Base-by-base conservation (phyloP, 2,888 invertebrate genomes). In the Pseudococcus viburni region DNA sequence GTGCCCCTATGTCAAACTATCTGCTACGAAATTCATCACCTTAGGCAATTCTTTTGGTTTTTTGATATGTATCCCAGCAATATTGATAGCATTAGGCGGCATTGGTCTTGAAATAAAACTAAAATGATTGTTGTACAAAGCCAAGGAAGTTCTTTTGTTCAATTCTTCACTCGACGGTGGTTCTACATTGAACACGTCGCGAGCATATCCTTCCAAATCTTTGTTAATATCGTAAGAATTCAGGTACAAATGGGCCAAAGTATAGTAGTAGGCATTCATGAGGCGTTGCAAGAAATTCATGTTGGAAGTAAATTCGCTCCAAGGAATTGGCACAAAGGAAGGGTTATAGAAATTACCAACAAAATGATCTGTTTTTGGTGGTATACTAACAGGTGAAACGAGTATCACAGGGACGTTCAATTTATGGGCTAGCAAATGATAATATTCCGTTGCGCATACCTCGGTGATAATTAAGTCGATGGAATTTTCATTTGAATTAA, bases 11-110 rank as follows among this genome's bases (percentile, higher is more conserved):
- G n/a, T n/a, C n/a, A n/a, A n/a, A n/a, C n/a, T n/a, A n/a, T n/a
- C n/a, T 33, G 26, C 26, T 33, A 3, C 1, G 3, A 33, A 33
- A 33, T 33, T 33, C 26, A 84, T 88, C 42, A 89, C 89, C 86
- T 85, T 83, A 15, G 89, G 88, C 51, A 90, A 89, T 19, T 59
- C 51, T 84, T 59, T 68, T 9, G 51, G 73, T 55, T 64, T 22
- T 73, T 87, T 83, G 51, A 89, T 51, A 91, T 94, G 94, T 84
- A 92, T 90, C 39, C 94, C 94, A 33, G 94, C 94, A 85, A 94
- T 92, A 90, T 94, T 93, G 6, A 94, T 91, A 89, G 93, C 91
- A 90, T 93, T 93, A 0, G 94, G 94, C 5, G 93, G 91, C 46
- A 92, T 92, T 0, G 94, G 93, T 8, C 91, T 91, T 84, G 92